Evolutionary conservation across 1,140 invertebrate genomes (phyloP), one percentile per base, ranked within the genome.

Genomic region (Euura lappo): DNA sequence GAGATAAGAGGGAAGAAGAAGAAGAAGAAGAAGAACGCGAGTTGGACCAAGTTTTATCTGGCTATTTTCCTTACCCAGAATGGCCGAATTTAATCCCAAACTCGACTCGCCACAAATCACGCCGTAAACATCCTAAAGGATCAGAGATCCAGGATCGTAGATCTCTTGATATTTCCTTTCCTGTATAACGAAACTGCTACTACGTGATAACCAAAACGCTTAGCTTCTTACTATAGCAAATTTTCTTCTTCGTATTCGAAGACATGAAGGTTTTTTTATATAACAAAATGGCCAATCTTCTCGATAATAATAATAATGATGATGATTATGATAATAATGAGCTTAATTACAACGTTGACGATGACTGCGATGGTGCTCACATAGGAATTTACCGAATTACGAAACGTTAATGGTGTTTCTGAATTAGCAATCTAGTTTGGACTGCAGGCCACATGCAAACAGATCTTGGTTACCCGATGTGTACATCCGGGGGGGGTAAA

Each of bases 1-100:
- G 28, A 28, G 28, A 28, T 28, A 28, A 28, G 28, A 28, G 28
- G 28, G 28, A 28, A 28, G 28, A 28, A 28, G 28, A 28, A 28
- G 28, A 28, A 28, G 28, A 28, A 28, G 28, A 28, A 28, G 28
- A 28, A 28, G 28, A 28, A 28, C 28, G 28, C 28, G 28, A 28
- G 28, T 28, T 28, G 28, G 28, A 28, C 68, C 43, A 85, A 86
- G 77, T 86, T 86, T 85, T 83, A 82, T 82, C 83, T 78, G 77
- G 79, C 81, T 83, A 85, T 86, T 86, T 85, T 81, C 82, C 81
- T 81, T 84, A 81, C 45, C 80, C 80, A 77, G 80, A 86, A 85
- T 81, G 82, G 80, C 80, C 79, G 78, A 85, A 86, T 86, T 86
- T 86, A 86, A 86, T 86, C 84, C 81, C 74, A 75, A 84, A 85